Evolutionary conservation across 1,140 invertebrate genomes (phyloP).

Genomic region (Bombus cullumanus): DNA sequence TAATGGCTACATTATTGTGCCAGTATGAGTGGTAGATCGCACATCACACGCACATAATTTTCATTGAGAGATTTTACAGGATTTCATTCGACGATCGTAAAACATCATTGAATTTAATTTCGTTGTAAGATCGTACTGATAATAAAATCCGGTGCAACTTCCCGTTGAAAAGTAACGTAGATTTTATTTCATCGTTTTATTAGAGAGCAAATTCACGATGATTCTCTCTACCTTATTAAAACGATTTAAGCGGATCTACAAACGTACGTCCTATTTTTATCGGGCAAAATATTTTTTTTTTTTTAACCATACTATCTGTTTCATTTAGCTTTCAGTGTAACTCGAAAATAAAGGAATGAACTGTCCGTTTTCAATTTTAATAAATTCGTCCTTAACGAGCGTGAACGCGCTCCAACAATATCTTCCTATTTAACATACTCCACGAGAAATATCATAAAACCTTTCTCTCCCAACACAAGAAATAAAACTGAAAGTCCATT

Average conservation of each 20-base stretch:
- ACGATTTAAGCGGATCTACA: too few species aligned
- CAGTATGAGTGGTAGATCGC: background rate
- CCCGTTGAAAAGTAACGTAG: background rate
- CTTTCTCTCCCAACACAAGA: background rate
- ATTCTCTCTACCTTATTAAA: too few species aligned
- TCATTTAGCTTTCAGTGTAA: background rate
- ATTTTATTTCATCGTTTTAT: background rate
- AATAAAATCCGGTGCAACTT: background rate
- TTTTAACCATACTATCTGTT: too few species aligned
- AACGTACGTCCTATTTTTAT: too few species aligned
- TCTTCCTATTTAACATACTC: background rate
- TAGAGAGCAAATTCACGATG: too few species aligned
- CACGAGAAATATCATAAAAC: background rate
- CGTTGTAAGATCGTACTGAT: background rate
- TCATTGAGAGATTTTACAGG: background rate
- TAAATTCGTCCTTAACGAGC: background rate
- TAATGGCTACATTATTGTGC: background rate
- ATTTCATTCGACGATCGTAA: conserved; percentile 17
- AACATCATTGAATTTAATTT: conserved; percentile 3
- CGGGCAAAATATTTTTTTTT: too few species aligned
- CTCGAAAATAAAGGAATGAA: background rate
- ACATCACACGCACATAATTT: background rate
- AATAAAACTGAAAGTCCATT: background rate
- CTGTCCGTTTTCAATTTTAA: background rate
- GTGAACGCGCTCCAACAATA: background rate